phyloP scores from a whole-genome alignment of 2,797 vertebrate species.

The Cygnus olor region DNA sequence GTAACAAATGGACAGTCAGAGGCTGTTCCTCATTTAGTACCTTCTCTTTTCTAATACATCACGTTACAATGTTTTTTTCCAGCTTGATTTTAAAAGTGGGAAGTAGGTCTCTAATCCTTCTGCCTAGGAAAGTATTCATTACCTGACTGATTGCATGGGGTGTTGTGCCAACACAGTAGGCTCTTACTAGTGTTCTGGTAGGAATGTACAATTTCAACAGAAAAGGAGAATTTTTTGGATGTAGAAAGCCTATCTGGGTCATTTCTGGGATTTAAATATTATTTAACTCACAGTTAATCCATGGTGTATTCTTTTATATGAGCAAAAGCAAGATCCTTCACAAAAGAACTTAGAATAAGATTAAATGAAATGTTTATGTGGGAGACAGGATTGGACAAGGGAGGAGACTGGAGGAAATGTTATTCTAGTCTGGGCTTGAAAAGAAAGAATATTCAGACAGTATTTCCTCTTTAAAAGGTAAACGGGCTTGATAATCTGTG shows the following conservation, averaged over 20 bases:
- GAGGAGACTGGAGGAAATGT: neutral
- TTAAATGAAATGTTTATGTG: neutral
- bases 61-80: neutral
- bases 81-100: neutral
- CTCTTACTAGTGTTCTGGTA: neutral
- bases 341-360: neutral
- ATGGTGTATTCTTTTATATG: neutral
- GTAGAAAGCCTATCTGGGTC: neutral
- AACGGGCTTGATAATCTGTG: neutral
- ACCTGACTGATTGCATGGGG: too few relatives aligned
- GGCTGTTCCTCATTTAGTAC: neutral
- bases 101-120: neutral
- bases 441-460: neutral
- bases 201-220: neutral
- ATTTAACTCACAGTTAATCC: neutral
- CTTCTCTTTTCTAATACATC: neutral
- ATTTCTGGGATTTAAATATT: neutral
- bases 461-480: neutral
- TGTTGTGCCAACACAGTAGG: neutral
- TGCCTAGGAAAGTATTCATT: neutral
- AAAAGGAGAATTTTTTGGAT: neutral
- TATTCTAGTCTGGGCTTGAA: neutral
- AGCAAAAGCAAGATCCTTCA: neutral
- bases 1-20: rapidly evolving
- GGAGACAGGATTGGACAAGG: neutral